Evolutionary conservation across 2,888 invertebrate species (phyloP).

Genomic region (Caenorhabditis panamensis): DNA sequence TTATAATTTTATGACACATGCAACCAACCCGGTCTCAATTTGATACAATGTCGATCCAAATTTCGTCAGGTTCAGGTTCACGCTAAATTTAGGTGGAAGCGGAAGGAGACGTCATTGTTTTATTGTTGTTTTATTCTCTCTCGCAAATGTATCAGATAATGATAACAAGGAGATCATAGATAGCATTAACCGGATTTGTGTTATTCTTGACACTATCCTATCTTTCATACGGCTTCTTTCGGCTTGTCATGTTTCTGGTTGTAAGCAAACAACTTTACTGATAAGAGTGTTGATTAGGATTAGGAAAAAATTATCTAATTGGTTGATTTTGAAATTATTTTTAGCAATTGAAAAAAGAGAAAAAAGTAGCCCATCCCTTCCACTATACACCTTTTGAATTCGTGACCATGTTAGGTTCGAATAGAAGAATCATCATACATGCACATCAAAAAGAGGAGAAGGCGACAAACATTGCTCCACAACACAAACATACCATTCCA

Average conservation of each 20-base stretch:
- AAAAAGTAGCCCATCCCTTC: neutral
- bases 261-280: neutral
- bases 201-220: neutral
- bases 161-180: neutral
- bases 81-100: too few species aligned
- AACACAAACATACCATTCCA: constrained; percentile 22
- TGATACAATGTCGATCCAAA: too few species aligned
- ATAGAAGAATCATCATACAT: constrained; percentile 33
- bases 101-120: too few species aligned
- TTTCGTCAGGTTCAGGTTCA: too few species aligned
- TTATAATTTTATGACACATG: constrained; percentile 22
- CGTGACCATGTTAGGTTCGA: constrained; percentile 21
- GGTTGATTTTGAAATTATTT: neutral
- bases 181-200: neutral
- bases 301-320: too few species aligned
- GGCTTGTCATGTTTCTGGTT: neutral
- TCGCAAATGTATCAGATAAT: neutral
- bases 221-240: neutral
- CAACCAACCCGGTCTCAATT: neutral
- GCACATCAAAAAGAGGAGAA: constrained; percentile 38
- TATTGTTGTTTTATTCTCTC: constrained; percentile 2
- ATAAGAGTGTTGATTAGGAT: neutral
- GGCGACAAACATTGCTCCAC: constrained; percentile 55
- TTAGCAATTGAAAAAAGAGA: neutral
- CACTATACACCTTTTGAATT: constrained; percentile 26